A percentile compares a stretch with the other conserved stretches of the same genome.
phyloP scores from a whole-genome alignment of 2,888 invertebrate species.

The Drosophila atripex region DNA sequence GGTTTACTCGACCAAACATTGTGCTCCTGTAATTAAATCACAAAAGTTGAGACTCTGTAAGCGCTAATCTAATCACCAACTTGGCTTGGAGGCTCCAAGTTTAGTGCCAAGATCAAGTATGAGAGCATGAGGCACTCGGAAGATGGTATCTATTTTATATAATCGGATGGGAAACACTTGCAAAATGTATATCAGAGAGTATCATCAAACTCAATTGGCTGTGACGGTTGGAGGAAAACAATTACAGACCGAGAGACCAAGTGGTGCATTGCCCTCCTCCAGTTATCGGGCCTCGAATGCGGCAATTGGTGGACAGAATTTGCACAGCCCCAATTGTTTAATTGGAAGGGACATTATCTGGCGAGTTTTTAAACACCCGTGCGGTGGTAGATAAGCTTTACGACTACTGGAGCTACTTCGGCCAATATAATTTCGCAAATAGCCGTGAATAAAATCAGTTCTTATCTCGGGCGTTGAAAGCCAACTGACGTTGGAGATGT shows the following conservation, averaged over 20 bases:
- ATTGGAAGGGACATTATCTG: slow-evolving; percentile 7
- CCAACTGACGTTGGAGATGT: slow-evolving; percentile 21
- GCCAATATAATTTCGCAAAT: slow-evolving; percentile 32
- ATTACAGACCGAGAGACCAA: slow-evolving; percentile 8
- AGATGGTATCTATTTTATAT: slow-evolving; percentile 9
- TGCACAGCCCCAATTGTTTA: slow-evolving; percentile 9
- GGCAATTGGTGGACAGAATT: slow-evolving; percentile 8
- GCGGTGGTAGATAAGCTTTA: slow-evolving; percentile 24
- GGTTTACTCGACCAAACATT: slow-evolving; percentile 20
- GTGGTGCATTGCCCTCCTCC: slow-evolving; percentile 32
- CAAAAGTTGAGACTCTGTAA: slow-evolving; percentile 54
- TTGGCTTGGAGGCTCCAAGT: slow-evolving; percentile 3
- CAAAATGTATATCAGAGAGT: slow-evolving; percentile 11
- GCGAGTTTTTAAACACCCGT: slow-evolving; percentile 7
- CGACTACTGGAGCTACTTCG: slow-evolving; percentile 9
- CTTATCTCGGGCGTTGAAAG: slow-evolving; percentile 23
- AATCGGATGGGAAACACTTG: slow-evolving; percentile 3
- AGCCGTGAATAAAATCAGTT: slow-evolving; percentile 28
- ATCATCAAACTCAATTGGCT: slow-evolving; percentile 27
- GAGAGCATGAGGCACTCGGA: too few relatives aligned
- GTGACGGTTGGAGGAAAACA: slow-evolving; percentile 5
- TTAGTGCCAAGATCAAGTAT: neutral
- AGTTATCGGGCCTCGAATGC: slow-evolving; percentile 25
- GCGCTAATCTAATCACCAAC: slow-evolving; percentile 28
- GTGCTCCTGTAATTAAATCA: slow-evolving; percentile 43